Percentiles rank a stretch among this genome's conserved stretches.
Conservation (phyloP, 2,888 invertebrate genomes). For the Dione juno region DNA sequence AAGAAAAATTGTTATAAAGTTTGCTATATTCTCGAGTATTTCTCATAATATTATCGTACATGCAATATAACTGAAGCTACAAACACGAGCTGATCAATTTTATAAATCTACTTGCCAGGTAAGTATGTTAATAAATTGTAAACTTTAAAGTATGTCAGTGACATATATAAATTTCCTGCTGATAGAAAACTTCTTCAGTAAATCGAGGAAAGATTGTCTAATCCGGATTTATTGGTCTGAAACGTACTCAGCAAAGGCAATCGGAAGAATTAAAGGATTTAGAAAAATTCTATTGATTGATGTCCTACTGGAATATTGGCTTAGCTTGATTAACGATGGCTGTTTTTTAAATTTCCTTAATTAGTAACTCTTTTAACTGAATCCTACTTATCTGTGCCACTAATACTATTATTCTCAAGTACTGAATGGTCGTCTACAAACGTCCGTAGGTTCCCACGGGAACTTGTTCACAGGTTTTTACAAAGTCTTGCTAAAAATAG, state of each 20-base stretch:
- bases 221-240: slow-evolving; percentile 66
- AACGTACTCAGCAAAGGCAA: slow-evolving; percentile 55
- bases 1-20: not conserved
- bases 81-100: not conserved
- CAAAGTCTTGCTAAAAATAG: no score
- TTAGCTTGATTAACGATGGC: not conserved
- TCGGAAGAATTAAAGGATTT: slow-evolving; percentile 70
- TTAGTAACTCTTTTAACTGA: not conserved
- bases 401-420: no score
- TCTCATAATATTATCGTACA: not conserved
- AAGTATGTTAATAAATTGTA: slow-evolving; percentile 32
- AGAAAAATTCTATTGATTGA: slow-evolving; percentile 61
- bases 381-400: no score
- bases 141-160: slow-evolving; percentile 42
- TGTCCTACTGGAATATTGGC: slow-evolving; percentile 50
- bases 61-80: slow-evolving; percentile 3
- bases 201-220: slow-evolving; percentile 61
- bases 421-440: no score
- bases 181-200: slow-evolving; percentile 57
- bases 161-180: slow-evolving; percentile 58
- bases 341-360: not conserved
- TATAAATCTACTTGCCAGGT: slow-evolving; percentile 2
- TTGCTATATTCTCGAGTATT: not conserved
- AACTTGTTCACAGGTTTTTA: no score
- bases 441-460: no score